phyloP scores from a whole-genome alignment of 2,113 vertebrate species.

The Pseudorasbora parva region DNA sequence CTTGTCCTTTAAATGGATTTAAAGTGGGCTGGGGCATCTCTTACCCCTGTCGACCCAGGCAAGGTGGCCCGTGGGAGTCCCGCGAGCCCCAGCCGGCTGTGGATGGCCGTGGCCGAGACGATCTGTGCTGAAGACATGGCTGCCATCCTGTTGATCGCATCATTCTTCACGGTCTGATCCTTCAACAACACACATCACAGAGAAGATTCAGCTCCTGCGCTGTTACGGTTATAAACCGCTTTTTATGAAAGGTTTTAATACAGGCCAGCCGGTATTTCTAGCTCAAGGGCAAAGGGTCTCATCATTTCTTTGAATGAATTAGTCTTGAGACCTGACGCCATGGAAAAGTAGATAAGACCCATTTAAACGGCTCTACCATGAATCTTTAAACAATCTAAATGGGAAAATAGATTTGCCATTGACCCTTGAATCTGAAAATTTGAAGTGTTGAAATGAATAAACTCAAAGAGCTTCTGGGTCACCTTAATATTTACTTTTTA shows the following conservation, averaged over 20 bases:
- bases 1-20: neutral
- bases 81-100: constrained; percentile 96
- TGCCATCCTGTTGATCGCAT: constrained; percentile 97
- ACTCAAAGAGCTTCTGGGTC: neutral
- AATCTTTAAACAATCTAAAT: neutral
- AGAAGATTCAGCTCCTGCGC: constrained; percentile 27
- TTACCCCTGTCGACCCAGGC: constrained; percentile 91
- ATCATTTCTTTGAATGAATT: neutral
- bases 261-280: neutral
- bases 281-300: neutral
- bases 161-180: constrained; percentile 98
- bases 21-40: constrained; percentile 39
- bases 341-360: neutral
- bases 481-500: neutral
- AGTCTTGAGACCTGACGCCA: neutral
- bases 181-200: constrained; percentile 73
- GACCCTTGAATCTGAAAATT: neutral
- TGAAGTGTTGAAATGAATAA: neutral
- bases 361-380: neutral
- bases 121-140: constrained; percentile 99
- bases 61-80: constrained; percentile 92
- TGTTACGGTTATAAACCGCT: neutral
- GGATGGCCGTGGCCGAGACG: constrained; percentile 96
- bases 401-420: neutral
- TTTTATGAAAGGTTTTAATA: neutral